Conservation (phyloP, 2,888 invertebrate species). For the Dryobotodes eremita region DNA sequence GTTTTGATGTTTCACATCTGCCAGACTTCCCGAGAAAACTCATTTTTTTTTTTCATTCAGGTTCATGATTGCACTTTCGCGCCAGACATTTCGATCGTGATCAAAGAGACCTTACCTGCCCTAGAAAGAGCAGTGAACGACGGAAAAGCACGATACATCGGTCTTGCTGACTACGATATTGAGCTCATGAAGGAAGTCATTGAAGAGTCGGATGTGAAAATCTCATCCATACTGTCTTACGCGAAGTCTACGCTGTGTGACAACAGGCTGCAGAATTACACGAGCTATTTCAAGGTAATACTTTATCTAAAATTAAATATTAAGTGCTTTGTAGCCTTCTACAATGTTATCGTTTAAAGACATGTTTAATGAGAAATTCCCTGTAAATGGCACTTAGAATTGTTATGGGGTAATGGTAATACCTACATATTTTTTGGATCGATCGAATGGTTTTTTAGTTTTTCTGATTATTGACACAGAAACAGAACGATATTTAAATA, state of each 20-base stretch:
- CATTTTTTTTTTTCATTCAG: conserved; percentile 84
- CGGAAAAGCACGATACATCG: conserved; percentile 95
- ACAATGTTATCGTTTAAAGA: neutral
- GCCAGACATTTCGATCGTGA: conserved; percentile 93
- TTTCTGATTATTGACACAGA: too few relatives aligned
- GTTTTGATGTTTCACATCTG: neutral
- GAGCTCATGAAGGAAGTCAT: conserved; percentile 94
- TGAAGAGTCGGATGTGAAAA: conserved; percentile 91
- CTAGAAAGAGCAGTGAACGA: conserved; percentile 93
- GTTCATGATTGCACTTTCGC: conserved; percentile 98
- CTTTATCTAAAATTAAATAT: neutral
- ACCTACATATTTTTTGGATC: too few relatives aligned
- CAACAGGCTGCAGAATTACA: conserved; percentile 93
- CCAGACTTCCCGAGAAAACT: neutral
- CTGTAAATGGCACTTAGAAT: too few relatives aligned
- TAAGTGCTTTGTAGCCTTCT: neutral
- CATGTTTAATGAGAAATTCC: neutral
- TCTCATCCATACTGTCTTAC: conserved; percentile 94
- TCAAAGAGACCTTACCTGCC: conserved; percentile 96
- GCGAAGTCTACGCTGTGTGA: conserved; percentile 95
- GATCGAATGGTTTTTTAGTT: too few relatives aligned
- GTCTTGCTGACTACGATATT: conserved; percentile 96
- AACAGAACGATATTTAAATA: too few relatives aligned
- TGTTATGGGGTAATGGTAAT: too few relatives aligned
- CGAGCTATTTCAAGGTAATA: conserved; percentile 94